phyloP scores from a whole-genome alignment of 2,888 invertebrate species.

The Allolobophora icterica region DNA sequence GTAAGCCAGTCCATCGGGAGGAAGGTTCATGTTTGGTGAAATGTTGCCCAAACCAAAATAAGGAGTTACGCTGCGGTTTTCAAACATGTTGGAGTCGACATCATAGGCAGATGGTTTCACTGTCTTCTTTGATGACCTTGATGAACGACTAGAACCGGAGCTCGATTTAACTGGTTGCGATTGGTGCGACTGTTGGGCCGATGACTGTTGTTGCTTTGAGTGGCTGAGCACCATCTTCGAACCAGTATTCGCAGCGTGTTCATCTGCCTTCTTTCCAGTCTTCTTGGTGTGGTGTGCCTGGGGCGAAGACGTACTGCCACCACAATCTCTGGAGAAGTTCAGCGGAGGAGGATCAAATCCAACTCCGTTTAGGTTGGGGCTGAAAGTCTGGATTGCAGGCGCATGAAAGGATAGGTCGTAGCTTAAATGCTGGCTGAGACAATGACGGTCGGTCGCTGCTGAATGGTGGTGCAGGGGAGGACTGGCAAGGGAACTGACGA shows the following conservation, averaged over 20 bases:
- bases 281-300: not conserved
- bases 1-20: not conserved
- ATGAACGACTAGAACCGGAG: not conserved
- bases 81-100: not conserved
- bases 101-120: not conserved
- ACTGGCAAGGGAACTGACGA: constrained; percentile 23
- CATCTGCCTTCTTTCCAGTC: not conserved
- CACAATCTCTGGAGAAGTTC: constrained; percentile 26
- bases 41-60: constrained; percentile 19
- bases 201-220: not conserved
- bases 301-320: not conserved
- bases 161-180: not conserved
- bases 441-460: not conserved
- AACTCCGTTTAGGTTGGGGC: constrained; percentile 18
- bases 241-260: not conserved
- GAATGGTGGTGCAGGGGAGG: constrained; percentile 26
- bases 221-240: constrained; percentile 23
- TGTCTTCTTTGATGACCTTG: constrained; percentile 19
- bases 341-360: constrained; percentile 19
- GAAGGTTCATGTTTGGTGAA: not conserved
- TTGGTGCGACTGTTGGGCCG: not conserved
- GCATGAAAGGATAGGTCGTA: not conserved
- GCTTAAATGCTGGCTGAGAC: constrained; percentile 1
- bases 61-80: not conserved
- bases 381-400: constrained; percentile 12